These are phyloP conservation scores for Homarus gammarus DNA, from an alignment of 2,888 invertebrate genomes.

Conservation along the genomic window DNA sequence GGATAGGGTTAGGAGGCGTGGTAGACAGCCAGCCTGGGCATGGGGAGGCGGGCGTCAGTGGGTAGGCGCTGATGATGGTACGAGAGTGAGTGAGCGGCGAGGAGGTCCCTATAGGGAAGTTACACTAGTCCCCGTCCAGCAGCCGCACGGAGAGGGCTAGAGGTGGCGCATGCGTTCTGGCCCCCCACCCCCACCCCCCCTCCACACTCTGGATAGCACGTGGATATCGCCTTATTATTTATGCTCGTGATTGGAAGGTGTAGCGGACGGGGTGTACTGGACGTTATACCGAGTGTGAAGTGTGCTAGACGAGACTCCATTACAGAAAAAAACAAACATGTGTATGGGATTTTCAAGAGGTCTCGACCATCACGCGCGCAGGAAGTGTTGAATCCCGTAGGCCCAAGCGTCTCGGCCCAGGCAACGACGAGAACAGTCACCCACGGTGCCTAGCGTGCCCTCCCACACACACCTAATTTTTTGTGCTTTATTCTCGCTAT, in stretches of 20 bases:
- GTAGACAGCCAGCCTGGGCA: too few species aligned
- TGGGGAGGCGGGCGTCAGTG: not conserved
- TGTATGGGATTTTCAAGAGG: not conserved
- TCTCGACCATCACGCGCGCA: constrained; percentile 6
- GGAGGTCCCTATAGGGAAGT: constrained; percentile 19
- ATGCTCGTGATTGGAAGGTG: not conserved
- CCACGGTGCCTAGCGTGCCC: not conserved
- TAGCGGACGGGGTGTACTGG: not conserved
- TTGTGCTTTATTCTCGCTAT: too few species aligned
- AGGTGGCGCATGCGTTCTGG: constrained; percentile 49
- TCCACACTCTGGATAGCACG: constrained; percentile 41
- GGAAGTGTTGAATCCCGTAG: constrained; percentile 45
- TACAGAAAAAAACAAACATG: not conserved
- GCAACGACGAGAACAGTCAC: not conserved
- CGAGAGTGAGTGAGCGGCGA: constrained; percentile 23
- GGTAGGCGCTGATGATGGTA: constrained; percentile 1
- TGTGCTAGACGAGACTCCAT: not conserved
- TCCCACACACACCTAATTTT: too few species aligned
- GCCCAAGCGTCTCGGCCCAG: constrained; percentile 20
- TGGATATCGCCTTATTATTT: constrained; percentile 32
- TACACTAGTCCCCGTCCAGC: constrained; percentile 46
- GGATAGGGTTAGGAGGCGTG: too few species aligned
- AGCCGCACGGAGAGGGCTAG: constrained; percentile 52
- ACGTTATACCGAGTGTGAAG: constrained; percentile 21
- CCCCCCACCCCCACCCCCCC: constrained; percentile 14